Base-by-base conservation (phyloP, 2,888 invertebrate species). In the Zele albiditarsus region DNA sequence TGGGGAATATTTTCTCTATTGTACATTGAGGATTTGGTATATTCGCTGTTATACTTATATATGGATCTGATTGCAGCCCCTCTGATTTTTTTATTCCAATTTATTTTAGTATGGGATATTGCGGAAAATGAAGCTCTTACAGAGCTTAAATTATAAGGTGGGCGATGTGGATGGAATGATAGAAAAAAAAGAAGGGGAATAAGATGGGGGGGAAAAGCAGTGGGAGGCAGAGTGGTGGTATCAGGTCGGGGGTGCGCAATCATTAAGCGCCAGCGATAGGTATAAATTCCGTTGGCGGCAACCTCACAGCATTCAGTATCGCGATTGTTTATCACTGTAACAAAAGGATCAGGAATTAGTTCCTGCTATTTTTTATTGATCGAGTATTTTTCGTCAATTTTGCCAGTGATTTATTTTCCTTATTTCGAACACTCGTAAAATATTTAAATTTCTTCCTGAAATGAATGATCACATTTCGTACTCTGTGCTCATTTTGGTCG, bases 261-360 rank as follows among this genome's bases (percentile, higher is more conserved):
- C 75, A 72, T 77, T 67, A 69, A 28, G 71, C 73, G 75, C 72
- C 70, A 75, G 62, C 63, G 74, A 77, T 65, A 82, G 84, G 85
- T 86, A 86, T 86, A 86, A 85, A 86, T 85, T 82, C 80, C 75
- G 79, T 79, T 80, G 82, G 70, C 80, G 77, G 77, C 74, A 81
- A 84, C 81, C 81, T 78, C 79, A 77, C 74, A 80, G 78, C 74
- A 83, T 80, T 80, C 86, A 86, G 86, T 86, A 77, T 77, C 78
- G 77, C 74, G 79, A 80, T 82, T 83, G 77, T 60, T 71, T 74
- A 74, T 23, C 69, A 71, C 65, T 72, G 75, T 60, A 73, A 75
- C 78, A 78, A 60, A 67, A 63, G 10, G 14, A 27, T 38, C 73
- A 28, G 38, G 27, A 27, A 23, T 12, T 27, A 14, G 20, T 42